Evolutionary conservation across 2,888 invertebrate species (phyloP).

Genomic region (Aquatica leii): DNA sequence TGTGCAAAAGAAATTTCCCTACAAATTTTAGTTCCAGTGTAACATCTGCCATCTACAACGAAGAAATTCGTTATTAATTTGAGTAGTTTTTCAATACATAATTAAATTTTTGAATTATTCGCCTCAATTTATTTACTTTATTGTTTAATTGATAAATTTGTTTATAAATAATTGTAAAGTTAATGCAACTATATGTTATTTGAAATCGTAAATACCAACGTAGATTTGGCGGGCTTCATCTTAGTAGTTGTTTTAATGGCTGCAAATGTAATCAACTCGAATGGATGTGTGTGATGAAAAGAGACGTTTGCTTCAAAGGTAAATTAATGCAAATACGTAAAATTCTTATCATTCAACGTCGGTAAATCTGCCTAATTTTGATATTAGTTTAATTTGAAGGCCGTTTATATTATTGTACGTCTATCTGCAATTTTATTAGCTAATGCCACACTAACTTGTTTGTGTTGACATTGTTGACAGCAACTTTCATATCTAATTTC

Average conservation of each 20-base stretch:
- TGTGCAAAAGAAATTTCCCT: no score
- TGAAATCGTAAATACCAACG: constrained; percentile 17
- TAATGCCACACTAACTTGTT: constrained; percentile 21
- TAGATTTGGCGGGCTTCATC: constrained; percentile 51
- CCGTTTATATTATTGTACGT: no score
- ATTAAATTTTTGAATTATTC: not conserved
- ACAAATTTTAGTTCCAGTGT: not conserved
- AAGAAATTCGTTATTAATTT: constrained; percentile 36
- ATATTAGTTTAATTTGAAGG: no score
- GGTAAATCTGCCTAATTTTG: no score
- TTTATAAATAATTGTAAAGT: not conserved
- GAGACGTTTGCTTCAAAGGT: constrained; percentile 48
- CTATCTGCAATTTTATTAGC: not conserved
- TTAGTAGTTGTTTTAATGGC: constrained; percentile 57
- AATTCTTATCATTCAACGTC: no score
- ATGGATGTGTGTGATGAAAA: constrained; percentile 52
- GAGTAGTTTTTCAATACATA: constrained; percentile 7
- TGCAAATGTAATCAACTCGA: constrained; percentile 56
- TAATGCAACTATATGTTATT: no score
- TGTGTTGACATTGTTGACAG: constrained; percentile 29
- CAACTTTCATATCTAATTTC: constrained; percentile 8
- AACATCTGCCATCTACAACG: constrained; percentile 29
- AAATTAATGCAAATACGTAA: constrained; percentile 22
- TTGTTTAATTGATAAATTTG: constrained; percentile 6
- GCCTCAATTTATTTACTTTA: not conserved